Evolutionary conservation across 2,113 vertebrate species (phyloP).

Genomic region (Poecilia latipinna): DNA sequence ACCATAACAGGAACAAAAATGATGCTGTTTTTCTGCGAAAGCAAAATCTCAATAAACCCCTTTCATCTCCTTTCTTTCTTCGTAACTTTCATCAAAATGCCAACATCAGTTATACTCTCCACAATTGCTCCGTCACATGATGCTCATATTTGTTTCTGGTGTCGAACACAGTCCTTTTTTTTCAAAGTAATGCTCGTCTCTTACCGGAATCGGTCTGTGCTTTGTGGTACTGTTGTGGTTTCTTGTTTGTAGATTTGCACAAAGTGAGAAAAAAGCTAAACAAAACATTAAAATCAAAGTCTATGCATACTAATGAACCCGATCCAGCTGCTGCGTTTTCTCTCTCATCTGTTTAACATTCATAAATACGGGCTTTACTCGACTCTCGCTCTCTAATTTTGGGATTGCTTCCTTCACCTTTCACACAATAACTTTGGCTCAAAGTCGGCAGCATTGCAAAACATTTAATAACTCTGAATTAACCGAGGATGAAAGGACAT

Average conservation of each 20-base stretch:
- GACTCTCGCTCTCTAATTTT: not conserved
- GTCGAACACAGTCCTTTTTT: not conserved
- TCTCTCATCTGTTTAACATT: not conserved
- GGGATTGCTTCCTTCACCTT: not conserved
- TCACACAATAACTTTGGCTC: not conserved
- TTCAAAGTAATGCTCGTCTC: not conserved
- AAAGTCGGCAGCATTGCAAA: not conserved
- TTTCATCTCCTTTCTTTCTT: not conserved
- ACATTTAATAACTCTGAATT: not conserved
- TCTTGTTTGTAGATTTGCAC: conserved; percentile 40
- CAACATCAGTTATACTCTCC: not conserved
- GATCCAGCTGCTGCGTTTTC: conserved; percentile 7
- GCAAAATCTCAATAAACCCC: not conserved
- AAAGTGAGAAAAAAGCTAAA: conserved; percentile 22
- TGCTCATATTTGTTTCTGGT: not conserved
- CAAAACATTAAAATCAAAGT: conserved; percentile 17
- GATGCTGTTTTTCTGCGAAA: not conserved
- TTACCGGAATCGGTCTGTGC: conserved; percentile 18
- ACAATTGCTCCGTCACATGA: not conserved
- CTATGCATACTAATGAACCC: conserved; percentile 6
- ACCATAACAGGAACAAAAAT: not conserved
- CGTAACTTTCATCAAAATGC: not conserved
- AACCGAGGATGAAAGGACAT: not conserved
- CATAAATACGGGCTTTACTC: not conserved
- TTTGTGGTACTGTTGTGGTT: conserved; percentile 1